Evolutionary conservation across 1,140 invertebrate species (phyloP), one percentile per base, ranked within the genome.

Genomic region (Bombus polaris): DNA sequence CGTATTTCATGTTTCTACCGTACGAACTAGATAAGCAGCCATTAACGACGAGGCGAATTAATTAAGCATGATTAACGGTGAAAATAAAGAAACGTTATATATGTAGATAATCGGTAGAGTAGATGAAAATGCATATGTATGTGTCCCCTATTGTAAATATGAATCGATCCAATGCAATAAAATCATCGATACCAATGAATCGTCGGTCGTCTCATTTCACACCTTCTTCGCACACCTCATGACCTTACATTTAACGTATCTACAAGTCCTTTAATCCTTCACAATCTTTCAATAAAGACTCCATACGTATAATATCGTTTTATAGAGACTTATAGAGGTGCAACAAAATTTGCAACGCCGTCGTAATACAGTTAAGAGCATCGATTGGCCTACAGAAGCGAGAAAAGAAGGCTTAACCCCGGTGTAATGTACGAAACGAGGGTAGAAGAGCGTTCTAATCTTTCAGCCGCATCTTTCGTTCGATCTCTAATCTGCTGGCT

Each of bases 121-220:
- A 94, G 93, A 94, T 91, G 88, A 92, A 93, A 93, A 93, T 94
- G 92, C 92, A 94, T 94, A 95, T 94, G 90, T 94, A 94, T 93
- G 93, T 95, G 92, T 94, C 91, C 91, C 92, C 89, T 89, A 89
- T 89, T 95, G 94, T 95, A 95, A 93, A 94, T 95, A 95, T 92
- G 92, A 94, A 83, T 92, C 90, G 90, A 93, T 92, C 92, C 92
- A 92, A 94, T 93, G 94, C 94, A 95, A 95, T 95, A 95, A 95
- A 95, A 92, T 93, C 88, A 92, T 93, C 93, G 91, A 92, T 91
- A 87, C 81, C 83, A 88, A 44, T 87, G 68, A 83, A 74, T 44
- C 10, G 35, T 12, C 22, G 32, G 6, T 81, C 44, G 39, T 79
- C 66, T 35, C 39, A 53, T 53, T 62, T 59, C 12, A 12, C 25